A percentile compares a stretch with the other conserved stretches of the same genome.
These are phyloP conservation scores for Ennomos fuscantarius DNA, from an alignment of 2,888 invertebrate genomes.

Conservation along the genomic window DNA sequence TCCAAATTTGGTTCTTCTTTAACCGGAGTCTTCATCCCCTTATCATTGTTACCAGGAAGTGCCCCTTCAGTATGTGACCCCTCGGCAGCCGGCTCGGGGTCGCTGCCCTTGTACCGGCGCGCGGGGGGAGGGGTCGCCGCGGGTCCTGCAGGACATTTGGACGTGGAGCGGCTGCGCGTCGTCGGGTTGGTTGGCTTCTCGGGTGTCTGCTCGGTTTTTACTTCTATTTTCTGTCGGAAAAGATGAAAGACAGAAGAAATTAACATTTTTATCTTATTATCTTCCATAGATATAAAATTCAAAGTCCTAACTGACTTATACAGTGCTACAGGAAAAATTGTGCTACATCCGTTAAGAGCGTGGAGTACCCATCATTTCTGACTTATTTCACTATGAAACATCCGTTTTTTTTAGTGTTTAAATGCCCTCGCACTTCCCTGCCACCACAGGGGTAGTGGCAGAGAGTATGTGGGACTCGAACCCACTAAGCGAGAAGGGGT, in stretches of 20 bases:
- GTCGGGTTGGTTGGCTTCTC: conserved; percentile 62
- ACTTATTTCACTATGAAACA: no score
- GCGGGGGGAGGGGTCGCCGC: conserved; percentile 50
- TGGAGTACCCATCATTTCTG: no score
- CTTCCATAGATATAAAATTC: no score
- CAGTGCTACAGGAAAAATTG: no score
- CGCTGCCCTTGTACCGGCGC: conserved; percentile 64
- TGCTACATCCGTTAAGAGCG: no score
- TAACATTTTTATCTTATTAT: no score
- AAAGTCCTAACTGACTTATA: no score
- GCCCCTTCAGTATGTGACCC: conserved; percentile 72
- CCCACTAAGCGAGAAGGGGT: no score
- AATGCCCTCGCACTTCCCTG: no score
- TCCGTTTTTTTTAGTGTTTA: no score
- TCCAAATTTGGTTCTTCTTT: conserved; percentile 62
- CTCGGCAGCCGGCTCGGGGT: conserved; percentile 72
- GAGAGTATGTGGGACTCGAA: no score
- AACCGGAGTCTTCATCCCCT: conserved; percentile 58
- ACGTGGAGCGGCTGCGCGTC: conserved; percentile 61
- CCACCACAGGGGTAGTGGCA: no score
- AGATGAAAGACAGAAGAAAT: not conserved
- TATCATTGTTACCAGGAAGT: conserved; percentile 56
- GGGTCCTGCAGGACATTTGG: conserved; percentile 62
- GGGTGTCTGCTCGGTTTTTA: conserved; percentile 74
- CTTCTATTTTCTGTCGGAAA: conserved; percentile 75